Base-by-base conservation (phyloP, 2,888 invertebrate species). In the Sthenelais limicola region DNA sequence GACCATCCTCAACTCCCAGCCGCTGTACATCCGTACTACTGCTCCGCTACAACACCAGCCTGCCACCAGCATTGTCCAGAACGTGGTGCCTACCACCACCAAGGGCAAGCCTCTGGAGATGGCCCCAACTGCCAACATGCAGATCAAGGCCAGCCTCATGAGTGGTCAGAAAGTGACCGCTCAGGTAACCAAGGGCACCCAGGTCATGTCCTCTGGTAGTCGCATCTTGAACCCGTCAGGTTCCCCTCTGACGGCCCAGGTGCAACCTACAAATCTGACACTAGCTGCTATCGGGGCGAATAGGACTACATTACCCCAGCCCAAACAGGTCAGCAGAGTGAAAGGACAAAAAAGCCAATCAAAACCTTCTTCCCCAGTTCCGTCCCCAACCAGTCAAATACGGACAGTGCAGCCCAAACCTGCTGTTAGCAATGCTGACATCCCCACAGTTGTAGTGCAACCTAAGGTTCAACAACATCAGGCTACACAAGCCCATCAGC, bases 1-100 rank as follows among this genome's bases (percentile, higher is more conserved):
- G 47, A 76, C 78, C 75, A 56, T 83, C 24, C 74, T 83, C 69
- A 76, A 82, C 54, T 83, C 83, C 33, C 86, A 85, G 74, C 82
- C 83, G 1, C 75, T 86, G 33, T 84, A 83, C 74, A 82, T 87
- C 54, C 78, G 86, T 9, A 76, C 86, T 38, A 80, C 82, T 5
- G 74, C 72, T 4, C 69, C 79, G 77, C 80, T 72, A 77, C 72
- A 73, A 43, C 62, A 62, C 62, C 62, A 62, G 15, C 51, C 12
- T 43, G 18, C 43, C 12, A 12, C 43, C 43, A 43, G 48, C 33
- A 68, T 33, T 35, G 30, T 68, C 28, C 62, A 48, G 26, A 48
- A 47, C 33, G 49, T 51, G 35, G 30, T 15, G 32, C 68, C 49
- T 21, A 52, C 51, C 24, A 30, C 52, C 9, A 26, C 30, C 1